Conservation (phyloP, 2,113 vertebrate species). For the Gymnogyps californianus region DNA sequence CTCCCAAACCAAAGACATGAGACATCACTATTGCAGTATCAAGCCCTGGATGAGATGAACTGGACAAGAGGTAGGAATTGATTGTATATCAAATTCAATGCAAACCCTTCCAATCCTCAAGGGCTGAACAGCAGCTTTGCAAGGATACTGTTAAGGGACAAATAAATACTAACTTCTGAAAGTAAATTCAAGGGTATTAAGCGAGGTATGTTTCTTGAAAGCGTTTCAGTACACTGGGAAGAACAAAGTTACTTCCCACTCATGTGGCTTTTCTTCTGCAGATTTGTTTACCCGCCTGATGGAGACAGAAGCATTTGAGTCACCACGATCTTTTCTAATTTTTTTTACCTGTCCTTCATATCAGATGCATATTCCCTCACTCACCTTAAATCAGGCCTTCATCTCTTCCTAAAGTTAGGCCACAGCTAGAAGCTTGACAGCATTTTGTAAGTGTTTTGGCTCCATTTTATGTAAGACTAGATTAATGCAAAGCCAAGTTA, state of each 20-base stretch:
- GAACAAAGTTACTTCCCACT: background rate
- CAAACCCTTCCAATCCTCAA: background rate
- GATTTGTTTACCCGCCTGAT: background rate
- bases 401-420: background rate
- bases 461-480: background rate
- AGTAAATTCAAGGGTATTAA: background rate
- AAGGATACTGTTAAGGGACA: background rate
- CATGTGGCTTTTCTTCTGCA: background rate
- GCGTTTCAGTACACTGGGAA: background rate
- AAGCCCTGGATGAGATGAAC: background rate
- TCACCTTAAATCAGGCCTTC: background rate
- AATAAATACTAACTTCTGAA: background rate
- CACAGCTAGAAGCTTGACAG: background rate
- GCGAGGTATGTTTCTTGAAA: background rate
- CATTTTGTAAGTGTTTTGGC: background rate
- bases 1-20: background rate
- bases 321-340: background rate
- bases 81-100: background rate
- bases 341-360: background rate
- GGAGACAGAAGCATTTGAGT: background rate
- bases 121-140: background rate
- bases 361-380: background rate
- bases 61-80: background rate
- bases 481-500: background rate
- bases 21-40: background rate